Percentiles rank a stretch among this genome's conserved stretches.
These are phyloP conservation scores for Polyommatus iphigenia DNA, from an alignment of 2,888 invertebrate genomes.

Conservation along the genomic window DNA sequence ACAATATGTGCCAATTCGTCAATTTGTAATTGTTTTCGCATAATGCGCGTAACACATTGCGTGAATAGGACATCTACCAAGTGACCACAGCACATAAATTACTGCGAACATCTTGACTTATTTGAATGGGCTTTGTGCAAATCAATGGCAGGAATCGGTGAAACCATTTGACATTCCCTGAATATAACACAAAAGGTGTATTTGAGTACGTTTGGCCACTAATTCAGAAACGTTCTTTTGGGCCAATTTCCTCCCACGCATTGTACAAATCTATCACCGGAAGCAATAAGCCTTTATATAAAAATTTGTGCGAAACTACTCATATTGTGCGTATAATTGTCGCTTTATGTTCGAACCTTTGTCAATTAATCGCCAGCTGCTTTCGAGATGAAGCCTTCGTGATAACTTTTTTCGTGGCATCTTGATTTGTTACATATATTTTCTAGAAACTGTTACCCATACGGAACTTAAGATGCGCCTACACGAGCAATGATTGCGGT, in stretches of 20 bases:
- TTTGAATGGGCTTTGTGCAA: conserved; percentile 30
- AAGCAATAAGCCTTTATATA: conserved; percentile 46
- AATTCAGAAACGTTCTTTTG: conserved; percentile 18
- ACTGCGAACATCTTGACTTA: conserved; percentile 29
- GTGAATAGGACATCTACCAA: conserved; percentile 8
- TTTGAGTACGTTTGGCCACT: conserved; percentile 26
- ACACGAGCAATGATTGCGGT: no score
- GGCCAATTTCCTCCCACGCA: conserved; percentile 39
- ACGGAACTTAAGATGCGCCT: background rate
- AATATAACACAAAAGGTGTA: conserved; percentile 18
- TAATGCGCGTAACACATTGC: conserved; percentile 10
- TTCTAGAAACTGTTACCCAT: background rate
- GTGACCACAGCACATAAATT: conserved; percentile 29
- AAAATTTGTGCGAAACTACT: conserved; percentile 25
- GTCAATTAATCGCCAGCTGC: conserved; percentile 22
- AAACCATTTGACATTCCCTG: conserved; percentile 23
- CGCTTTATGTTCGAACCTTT: conserved; percentile 8
- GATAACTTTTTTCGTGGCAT: background rate
- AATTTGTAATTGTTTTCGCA: conserved; percentile 5
- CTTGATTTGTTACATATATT: background rate
- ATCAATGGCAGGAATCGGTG: conserved; percentile 15
- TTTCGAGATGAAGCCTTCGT: background rate
- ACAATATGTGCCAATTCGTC: background rate
- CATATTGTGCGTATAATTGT: conserved; percentile 28
- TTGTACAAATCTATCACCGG: conserved; percentile 56